Percentiles rank a stretch among this genome's conserved stretches.
Evolutionary conservation across 1,140 invertebrate species (phyloP).

Genomic region (Lasioglossum albipes): DNA sequence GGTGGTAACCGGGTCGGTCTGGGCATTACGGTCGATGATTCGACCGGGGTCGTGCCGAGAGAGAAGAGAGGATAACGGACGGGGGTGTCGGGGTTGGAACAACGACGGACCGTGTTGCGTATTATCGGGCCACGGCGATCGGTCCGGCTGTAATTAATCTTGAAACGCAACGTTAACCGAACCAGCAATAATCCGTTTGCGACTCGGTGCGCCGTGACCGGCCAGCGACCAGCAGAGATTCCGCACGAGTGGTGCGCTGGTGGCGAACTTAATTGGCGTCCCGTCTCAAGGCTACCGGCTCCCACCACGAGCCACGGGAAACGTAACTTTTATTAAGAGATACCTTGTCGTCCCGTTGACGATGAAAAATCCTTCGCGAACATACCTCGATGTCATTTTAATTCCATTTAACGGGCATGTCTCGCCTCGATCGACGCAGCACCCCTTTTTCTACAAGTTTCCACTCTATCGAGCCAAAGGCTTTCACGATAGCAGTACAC

Average conservation of each 20-base stretch:
- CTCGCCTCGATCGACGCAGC: too few species aligned
- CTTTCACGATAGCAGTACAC: too few species aligned
- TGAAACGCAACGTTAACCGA: slow-evolving; percentile 55
- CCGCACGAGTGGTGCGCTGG: neutral
- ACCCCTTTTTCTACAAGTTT: too few species aligned
- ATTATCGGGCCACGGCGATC: slow-evolving; percentile 28
- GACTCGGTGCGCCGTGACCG: slow-evolving; percentile 27
- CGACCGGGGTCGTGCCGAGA: neutral
- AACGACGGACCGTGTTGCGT: slow-evolving; percentile 22
- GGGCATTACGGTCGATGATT: slow-evolving; percentile 26
- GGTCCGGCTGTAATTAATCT: slow-evolving; percentile 52
- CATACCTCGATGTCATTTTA: too few species aligned
- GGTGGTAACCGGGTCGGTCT: neutral
- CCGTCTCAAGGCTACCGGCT: neutral
- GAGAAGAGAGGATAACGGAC: neutral
- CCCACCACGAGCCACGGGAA: neutral
- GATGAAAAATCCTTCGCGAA: too few species aligned
- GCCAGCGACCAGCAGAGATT: slow-evolving; percentile 2
- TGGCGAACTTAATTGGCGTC: neutral
- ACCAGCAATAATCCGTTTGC: slow-evolving; percentile 55
- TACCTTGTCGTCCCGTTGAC: neutral
- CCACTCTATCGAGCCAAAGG: too few species aligned
- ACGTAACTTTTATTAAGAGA: neutral
- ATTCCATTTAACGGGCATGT: too few species aligned
- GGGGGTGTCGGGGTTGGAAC: neutral